These are phyloP conservation scores for Datnioides undecimradiatus DNA, from an alignment of 2,113 vertebrate genomes.

Conservation along the genomic window DNA sequence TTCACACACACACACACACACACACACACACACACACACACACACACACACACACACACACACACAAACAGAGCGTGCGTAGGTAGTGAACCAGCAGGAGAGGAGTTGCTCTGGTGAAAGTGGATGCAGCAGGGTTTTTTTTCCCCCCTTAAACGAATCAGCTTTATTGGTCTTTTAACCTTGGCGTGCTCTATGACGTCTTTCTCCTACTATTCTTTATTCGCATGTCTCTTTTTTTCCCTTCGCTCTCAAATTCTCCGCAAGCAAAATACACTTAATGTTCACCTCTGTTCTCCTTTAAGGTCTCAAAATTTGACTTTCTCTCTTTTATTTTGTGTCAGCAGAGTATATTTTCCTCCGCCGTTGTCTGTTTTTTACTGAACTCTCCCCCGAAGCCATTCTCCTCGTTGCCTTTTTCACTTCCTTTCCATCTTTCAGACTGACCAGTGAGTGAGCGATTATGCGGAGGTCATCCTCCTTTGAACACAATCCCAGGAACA, in stretches of 20 bases:
- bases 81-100: slow-evolving; percentile 78
- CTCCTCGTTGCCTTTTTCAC: slow-evolving; percentile 29
- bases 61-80: slow-evolving; percentile 54
- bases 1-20: slow-evolving; percentile 29
- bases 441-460: slow-evolving; percentile 67
- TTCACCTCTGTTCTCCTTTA: slow-evolving; percentile 16
- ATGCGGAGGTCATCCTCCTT: slow-evolving; percentile 74
- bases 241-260: slow-evolving; percentile 1
- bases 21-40: slow-evolving; percentile 8
- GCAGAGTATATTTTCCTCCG: slow-evolving; percentile 12
- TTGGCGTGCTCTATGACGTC: slow-evolving; percentile 60
- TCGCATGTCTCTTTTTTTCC: slow-evolving; percentile 10
- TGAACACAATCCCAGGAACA: slow-evolving; percentile 65
- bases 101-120: slow-evolving; percentile 50
- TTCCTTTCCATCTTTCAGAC: slow-evolving; percentile 42
- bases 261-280: slow-evolving; percentile 12
- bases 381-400: slow-evolving; percentile 14
- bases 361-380: neutral
- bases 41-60: neutral
- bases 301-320: slow-evolving; percentile 4
- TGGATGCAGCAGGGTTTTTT: slow-evolving; percentile 55
- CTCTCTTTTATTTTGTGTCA: slow-evolving; percentile 1
- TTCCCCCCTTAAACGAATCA: slow-evolving; percentile 67
- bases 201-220: slow-evolving; percentile 43
- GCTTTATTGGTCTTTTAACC: slow-evolving; percentile 77